Percentiles rank a stretch among this genome's conserved stretches.
These are phyloP conservation scores for Drosophila ogumai DNA, from an alignment of 1,140 invertebrate species.

Conservation along the genomic window DNA sequence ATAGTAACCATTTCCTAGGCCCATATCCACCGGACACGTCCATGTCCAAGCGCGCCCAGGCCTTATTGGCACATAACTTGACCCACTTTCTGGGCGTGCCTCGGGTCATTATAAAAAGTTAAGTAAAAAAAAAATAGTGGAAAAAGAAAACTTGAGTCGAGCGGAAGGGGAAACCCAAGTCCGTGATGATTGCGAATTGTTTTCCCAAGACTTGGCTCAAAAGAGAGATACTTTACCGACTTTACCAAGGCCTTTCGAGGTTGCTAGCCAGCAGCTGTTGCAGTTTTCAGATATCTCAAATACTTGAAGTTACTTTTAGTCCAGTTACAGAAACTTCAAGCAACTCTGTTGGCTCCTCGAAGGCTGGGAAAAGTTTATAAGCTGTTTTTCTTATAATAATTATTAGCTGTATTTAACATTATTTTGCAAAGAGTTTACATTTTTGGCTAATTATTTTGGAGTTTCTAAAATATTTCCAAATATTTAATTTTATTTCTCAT, in stretches of 20 bases:
- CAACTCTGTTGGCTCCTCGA: not conserved
- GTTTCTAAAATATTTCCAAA: not conserved
- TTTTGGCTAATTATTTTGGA: not conserved
- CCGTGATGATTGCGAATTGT: conserved; percentile 46
- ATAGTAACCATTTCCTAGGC: conserved; percentile 48
- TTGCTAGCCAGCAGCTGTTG: conserved; percentile 51
- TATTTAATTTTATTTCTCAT: not conserved
- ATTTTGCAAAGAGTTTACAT: too few species aligned
- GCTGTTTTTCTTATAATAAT: not conserved
- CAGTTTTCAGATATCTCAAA: conserved; percentile 50
- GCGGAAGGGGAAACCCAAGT: conserved; percentile 7
- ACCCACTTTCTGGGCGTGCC: conserved; percentile 42
- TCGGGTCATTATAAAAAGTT: conserved; percentile 48
- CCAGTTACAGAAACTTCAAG: conserved; percentile 17
- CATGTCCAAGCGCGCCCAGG: conserved; percentile 27
- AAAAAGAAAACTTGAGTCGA: conserved; percentile 28
- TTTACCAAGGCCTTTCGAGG: conserved; percentile 21
- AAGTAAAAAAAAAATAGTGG: not conserved
- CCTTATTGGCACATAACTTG: conserved; percentile 49
- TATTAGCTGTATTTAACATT: not conserved
- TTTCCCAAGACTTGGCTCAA: conserved; percentile 42
- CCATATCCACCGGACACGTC: conserved; percentile 33
- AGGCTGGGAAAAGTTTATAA: not conserved
- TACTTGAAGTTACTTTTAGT: conserved; percentile 24
- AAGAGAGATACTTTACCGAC: conserved; percentile 40